Percentiles rank a stretch among this genome's conserved stretches.
Conservation (phyloP, 1,140 invertebrate species). For the Acromyrmex echinatior region DNA sequence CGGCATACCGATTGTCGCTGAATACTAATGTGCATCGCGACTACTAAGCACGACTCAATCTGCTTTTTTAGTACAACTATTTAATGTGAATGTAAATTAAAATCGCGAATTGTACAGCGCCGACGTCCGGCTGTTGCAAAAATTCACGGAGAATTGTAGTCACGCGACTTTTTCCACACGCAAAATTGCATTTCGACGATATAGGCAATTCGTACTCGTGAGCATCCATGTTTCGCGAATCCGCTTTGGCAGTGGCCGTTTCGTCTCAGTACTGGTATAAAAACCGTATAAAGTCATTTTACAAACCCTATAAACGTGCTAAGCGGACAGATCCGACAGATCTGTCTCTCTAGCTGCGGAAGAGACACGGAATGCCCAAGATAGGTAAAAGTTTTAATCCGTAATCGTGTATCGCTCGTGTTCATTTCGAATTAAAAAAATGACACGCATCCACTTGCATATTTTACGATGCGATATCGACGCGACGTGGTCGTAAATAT, state of each 20-base stretch:
- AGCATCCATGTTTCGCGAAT: background rate
- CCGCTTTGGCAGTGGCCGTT: constrained; percentile 29
- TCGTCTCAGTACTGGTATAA: background rate
- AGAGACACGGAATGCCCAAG: constrained; percentile 1
- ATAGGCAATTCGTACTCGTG: background rate
- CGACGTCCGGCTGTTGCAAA: constrained; percentile 4
- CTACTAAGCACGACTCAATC: background rate
- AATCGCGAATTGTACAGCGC: constrained; percentile 5
- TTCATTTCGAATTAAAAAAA: background rate
- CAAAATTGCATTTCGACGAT: constrained; percentile 55
- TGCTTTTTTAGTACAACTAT: constrained; percentile 52
- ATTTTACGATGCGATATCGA: constrained; percentile 14
- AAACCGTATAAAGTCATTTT: constrained; percentile 42
- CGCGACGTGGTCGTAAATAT: background rate
- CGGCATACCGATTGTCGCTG: constrained; percentile 1
- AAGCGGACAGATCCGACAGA: constrained; percentile 10
- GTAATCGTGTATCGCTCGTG: background rate
- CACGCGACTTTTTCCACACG: constrained; percentile 1
- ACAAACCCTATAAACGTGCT: constrained; percentile 42
- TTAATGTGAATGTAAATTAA: constrained; percentile 43
- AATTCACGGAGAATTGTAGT: constrained; percentile 31
- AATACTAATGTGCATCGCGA: constrained; percentile 48
- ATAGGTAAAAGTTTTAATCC: constrained; percentile 28
- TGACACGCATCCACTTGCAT: background rate
- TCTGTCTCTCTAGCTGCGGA: constrained; percentile 13